Evolutionary conservation across 2,797 vertebrate species (phyloP).

Genomic region (Darevskia mixta): DNA sequence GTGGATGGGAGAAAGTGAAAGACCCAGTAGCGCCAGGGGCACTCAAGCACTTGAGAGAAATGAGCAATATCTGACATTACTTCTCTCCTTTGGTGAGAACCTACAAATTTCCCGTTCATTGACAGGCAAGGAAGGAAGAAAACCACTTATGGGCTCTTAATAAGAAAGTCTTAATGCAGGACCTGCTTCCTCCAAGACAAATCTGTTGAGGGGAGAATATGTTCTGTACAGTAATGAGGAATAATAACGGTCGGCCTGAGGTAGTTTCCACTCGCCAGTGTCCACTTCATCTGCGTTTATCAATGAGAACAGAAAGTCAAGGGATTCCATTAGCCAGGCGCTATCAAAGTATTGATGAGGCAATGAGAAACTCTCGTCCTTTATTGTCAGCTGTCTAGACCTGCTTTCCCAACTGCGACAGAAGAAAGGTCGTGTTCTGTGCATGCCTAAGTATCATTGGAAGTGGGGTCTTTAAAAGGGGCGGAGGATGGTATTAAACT

Average conservation of each 20-base stretch:
- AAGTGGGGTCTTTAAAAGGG: slow-evolving; percentile 36
- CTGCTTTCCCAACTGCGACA: slow-evolving; percentile 38
- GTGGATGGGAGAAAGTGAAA: neutral
- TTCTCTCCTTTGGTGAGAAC: neutral
- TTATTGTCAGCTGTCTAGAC: slow-evolving; percentile 63
- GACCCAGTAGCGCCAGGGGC: neutral
- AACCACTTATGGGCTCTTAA: neutral
- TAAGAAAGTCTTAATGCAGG: neutral
- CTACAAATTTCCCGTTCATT: slow-evolving; percentile 7
- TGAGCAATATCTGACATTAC: neutral
- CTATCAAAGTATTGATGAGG: slow-evolving; percentile 62
- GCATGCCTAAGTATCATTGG: slow-evolving; percentile 54
- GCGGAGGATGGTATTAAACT: slow-evolving; percentile 48
- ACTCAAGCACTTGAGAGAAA: neutral
- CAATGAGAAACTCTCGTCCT: slow-evolving; percentile 62
- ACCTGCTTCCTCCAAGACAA: neutral
- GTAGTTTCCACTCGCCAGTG: slow-evolving; percentile 48
- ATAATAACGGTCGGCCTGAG: slow-evolving; percentile 15
- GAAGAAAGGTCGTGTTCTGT: slow-evolving; percentile 15
- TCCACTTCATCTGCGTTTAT: slow-evolving; percentile 45
- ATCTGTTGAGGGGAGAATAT: neutral
- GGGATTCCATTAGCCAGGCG: slow-evolving; percentile 68
- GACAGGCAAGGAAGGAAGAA: neutral
- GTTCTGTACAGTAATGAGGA: slow-evolving; percentile 5
- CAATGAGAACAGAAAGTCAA: slow-evolving; percentile 66